Conservation (phyloP, 1,140 invertebrate genomes). For the Calliopsis andreniformis region DNA sequence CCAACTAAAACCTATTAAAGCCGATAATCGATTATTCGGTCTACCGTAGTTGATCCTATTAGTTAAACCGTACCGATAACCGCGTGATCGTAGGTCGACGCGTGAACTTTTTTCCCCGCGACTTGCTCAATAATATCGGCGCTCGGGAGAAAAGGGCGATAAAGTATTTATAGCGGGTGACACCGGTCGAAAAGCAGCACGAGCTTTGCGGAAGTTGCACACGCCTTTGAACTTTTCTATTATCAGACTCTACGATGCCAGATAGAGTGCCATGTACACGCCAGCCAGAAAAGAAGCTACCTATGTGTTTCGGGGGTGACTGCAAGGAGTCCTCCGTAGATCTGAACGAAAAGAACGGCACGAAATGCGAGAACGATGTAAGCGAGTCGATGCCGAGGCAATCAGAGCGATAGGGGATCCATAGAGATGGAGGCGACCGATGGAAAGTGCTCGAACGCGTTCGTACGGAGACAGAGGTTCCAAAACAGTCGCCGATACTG, state of each 20-base stretch:
- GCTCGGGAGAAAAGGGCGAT: too few species aligned
- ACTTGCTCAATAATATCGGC: too few species aligned
- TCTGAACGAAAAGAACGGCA: too few species aligned
- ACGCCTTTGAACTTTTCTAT: neutral
- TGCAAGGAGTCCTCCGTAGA: slow-evolving; percentile 1
- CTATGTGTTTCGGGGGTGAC: slow-evolving; percentile 34
- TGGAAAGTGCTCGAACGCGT: neutral
- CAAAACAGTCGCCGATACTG: neutral
- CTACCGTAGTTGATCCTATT: too few species aligned
- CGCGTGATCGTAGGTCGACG: too few species aligned
- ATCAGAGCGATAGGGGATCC: neutral
- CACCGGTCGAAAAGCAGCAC: too few species aligned
- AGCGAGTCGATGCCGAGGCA: neutral
- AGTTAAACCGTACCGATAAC: too few species aligned
- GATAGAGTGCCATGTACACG: slow-evolving; percentile 7
- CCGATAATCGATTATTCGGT: slow-evolving; percentile 4
- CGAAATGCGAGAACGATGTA: neutral
- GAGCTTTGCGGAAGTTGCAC: too few species aligned
- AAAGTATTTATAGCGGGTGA: too few species aligned
- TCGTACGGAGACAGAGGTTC: neutral
- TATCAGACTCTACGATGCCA: neutral
- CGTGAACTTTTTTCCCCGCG: too few species aligned
- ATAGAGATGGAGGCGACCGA: neutral
- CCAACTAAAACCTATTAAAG: neutral
- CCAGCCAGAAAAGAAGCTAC: slow-evolving; percentile 3